Percentiles rank a stretch among this genome's conserved stretches.
phyloP scores from a whole-genome alignment of 2,797 vertebrate species.

The Oreochromis mossambicus region DNA sequence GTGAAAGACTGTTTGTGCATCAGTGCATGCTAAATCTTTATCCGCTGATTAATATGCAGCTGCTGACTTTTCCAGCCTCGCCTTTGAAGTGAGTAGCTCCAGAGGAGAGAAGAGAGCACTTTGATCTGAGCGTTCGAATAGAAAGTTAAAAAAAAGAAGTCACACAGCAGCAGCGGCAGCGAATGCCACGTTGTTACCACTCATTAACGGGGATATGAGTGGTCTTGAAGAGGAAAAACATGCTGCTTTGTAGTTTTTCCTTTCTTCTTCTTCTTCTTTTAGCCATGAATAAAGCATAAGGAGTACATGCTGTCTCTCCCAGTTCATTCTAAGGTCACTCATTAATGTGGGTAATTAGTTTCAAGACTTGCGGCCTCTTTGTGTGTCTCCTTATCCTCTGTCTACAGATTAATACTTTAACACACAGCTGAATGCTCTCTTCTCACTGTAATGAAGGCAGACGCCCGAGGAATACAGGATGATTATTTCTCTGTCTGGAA shows the following conservation, averaged over 20 bases:
- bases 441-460: background rate
- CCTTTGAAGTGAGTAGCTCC: slow-evolving; percentile 46
- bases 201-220: slow-evolving; percentile 30
- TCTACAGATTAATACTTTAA: background rate
- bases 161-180: background rate
- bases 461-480: background rate
- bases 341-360: slow-evolving; percentile 32
- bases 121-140: slow-evolving; percentile 40
- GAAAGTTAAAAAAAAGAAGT: background rate
- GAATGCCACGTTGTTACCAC: background rate
- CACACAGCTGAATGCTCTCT: background rate
- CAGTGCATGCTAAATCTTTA: slow-evolving; percentile 37
- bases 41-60: slow-evolving; percentile 44
- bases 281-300: background rate
- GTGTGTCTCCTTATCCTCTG: background rate
- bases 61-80: slow-evolving; percentile 42
- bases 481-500: background rate
- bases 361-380: background rate
- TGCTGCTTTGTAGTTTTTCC: slow-evolving; percentile 3
- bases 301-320: background rate
- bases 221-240: background rate
- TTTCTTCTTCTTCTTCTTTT: background rate
- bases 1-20: slow-evolving; percentile 7
- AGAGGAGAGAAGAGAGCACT: slow-evolving; percentile 32
- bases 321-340: slow-evolving; percentile 29